phyloP scores from a whole-genome alignment of 2,797 vertebrate genomes.

The Pangasius larnaudii region DNA sequence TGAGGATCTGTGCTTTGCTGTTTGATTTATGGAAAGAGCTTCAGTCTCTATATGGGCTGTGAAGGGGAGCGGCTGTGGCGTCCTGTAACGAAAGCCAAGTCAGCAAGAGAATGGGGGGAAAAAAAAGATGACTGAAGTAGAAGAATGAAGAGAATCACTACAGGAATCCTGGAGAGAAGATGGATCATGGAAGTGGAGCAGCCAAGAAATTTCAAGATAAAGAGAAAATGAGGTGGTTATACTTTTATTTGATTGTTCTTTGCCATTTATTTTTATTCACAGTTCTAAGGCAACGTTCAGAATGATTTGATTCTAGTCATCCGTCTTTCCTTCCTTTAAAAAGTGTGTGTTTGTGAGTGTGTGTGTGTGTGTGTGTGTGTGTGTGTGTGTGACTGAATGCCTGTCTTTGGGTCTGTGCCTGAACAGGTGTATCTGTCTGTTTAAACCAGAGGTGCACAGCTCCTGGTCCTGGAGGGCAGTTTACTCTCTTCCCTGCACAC shows the following conservation, averaged over 20 bases:
- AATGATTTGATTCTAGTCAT: conserved; percentile 19
- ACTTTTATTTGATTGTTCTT: conserved; percentile 53
- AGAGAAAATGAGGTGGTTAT: conserved; percentile 55
- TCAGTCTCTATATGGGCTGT: neutral
- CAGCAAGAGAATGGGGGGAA: conserved; percentile 13
- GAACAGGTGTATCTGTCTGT: neutral
- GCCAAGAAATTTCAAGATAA: conserved; percentile 39
- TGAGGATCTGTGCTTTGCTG: conserved; percentile 15
- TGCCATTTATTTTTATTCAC: conserved; percentile 39
- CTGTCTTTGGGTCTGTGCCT: conserved; percentile 43
- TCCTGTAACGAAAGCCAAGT: neutral
- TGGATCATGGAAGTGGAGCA: conserved; percentile 34
- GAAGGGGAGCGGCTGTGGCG: conserved; percentile 1
- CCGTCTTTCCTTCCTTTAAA: conserved; percentile 8
- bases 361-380: neutral
- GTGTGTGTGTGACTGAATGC: conserved; percentile 52
- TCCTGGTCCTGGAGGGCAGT: conserved; percentile 6
- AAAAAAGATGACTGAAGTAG: conserved; percentile 27
- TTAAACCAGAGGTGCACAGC: conserved; percentile 16
- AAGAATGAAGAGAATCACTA: conserved; percentile 38
- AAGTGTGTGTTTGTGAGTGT: neutral
- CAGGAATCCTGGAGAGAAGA: conserved; percentile 41
- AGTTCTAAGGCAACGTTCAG: conserved; percentile 15
- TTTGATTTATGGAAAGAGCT: neutral
- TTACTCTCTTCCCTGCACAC: neutral